These are phyloP conservation scores for Fragum fragum DNA, from an alignment of 2,888 invertebrate species.

Conservation along the genomic window DNA sequence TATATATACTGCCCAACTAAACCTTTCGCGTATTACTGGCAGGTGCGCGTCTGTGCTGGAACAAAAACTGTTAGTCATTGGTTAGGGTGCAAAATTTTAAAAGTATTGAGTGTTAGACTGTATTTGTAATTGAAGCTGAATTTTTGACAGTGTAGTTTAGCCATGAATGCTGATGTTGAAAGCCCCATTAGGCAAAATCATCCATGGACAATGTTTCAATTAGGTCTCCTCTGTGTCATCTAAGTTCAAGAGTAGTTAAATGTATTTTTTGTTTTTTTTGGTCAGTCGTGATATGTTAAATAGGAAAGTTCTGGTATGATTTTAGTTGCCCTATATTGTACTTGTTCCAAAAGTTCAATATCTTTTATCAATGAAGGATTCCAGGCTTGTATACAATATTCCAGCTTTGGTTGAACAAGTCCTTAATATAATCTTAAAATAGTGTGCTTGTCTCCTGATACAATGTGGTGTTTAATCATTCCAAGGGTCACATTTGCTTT, in stretches of 20 bases:
- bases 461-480: constrained; percentile 29
- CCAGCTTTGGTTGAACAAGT: constrained; percentile 3
- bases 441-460: constrained; percentile 22
- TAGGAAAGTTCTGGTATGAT: constrained; percentile 22
- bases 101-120: too few relatives aligned
- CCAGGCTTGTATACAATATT: constrained; percentile 17
- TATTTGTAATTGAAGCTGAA: too few relatives aligned
- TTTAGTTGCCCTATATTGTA: constrained; percentile 24
- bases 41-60: too few relatives aligned
- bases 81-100: too few relatives aligned
- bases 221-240: constrained; percentile 28
- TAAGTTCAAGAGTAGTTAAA: constrained; percentile 23
- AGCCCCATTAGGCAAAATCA: too few relatives aligned
- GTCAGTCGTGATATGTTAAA: constrained; percentile 27
- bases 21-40: too few relatives aligned
- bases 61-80: too few relatives aligned
- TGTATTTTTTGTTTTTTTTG: background rate
- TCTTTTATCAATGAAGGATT: constrained; percentile 17
- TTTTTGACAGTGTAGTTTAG: background rate
- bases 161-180: background rate
- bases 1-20: too few relatives aligned
- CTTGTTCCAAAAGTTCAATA: constrained; percentile 22
- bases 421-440: constrained; percentile 9
- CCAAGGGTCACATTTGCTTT: constrained; percentile 31
- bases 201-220: constrained; percentile 34